Evolutionary conservation across 2,888 invertebrate genomes (phyloP).

Genomic region (Oxytorus armatus): DNA sequence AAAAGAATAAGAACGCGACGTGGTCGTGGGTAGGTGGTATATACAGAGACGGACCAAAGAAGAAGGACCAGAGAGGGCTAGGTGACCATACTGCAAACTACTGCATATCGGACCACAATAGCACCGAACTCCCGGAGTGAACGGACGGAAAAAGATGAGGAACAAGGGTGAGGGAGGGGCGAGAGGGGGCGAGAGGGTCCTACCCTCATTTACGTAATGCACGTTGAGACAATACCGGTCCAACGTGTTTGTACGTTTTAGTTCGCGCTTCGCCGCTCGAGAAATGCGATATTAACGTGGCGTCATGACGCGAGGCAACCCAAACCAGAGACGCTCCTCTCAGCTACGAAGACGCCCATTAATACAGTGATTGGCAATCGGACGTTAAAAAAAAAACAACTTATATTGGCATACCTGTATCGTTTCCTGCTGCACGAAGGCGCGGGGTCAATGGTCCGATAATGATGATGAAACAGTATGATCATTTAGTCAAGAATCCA

Average conservation of each 20-base stretch:
- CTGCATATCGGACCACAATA: conserved; percentile 64
- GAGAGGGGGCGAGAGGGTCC: conserved; percentile 62
- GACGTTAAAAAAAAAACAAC: background rate
- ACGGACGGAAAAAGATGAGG: conserved; percentile 1
- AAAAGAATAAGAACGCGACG: conserved; percentile 24
- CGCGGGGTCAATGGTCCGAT: background rate
- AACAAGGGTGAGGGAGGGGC: too few species aligned
- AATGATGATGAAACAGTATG: background rate
- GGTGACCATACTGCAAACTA: conserved; percentile 55
- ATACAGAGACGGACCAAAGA: conserved; percentile 7
- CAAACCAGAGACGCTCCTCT: conserved; percentile 17
- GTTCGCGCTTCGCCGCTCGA: conserved; percentile 78
- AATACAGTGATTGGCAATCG: conserved; percentile 9
- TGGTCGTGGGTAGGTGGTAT: conserved; percentile 8
- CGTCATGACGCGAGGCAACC: conserved; percentile 27
- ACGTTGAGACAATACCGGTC: conserved; percentile 77
- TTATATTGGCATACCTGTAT: background rate
- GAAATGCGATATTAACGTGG: conserved; percentile 71
- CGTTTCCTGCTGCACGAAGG: background rate
- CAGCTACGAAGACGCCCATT: background rate
- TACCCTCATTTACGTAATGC: conserved; percentile 82
- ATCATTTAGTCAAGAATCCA: too few species aligned
- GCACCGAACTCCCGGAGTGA: conserved; percentile 45
- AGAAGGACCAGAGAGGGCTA: conserved; percentile 25
- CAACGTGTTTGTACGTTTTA: conserved; percentile 68